Evolutionary conservation across 2,888 invertebrate genomes (phyloP).

Genomic region (Abrostola tripartita): DNA sequence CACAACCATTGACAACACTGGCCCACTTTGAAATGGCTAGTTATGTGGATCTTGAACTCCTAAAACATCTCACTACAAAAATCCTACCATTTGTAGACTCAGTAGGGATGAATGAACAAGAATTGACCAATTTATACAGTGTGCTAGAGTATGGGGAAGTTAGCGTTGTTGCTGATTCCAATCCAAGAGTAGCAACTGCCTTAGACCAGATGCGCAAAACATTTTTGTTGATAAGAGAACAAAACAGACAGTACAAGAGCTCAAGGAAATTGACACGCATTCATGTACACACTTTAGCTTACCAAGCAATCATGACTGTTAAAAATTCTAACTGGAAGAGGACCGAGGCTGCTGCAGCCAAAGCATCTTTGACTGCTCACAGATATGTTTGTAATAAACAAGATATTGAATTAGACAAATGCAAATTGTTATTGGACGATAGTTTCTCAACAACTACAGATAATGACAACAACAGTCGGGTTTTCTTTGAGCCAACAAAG

Average conservation of each 20-base stretch:
- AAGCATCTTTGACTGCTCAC: constrained; percentile 94
- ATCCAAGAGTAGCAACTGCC: constrained; percentile 93
- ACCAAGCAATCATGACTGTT: constrained; percentile 93
- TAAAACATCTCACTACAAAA: constrained; percentile 90
- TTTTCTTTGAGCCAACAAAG: constrained; percentile 90
- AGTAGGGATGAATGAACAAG: constrained; percentile 96
- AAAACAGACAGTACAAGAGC: constrained; percentile 76
- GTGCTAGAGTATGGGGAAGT: constrained; percentile 91
- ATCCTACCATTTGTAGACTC: constrained; percentile 93
- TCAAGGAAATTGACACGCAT: constrained; percentile 91
- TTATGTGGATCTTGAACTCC: constrained; percentile 91
- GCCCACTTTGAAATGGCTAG: constrained; percentile 97
- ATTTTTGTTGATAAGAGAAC: constrained; percentile 86
- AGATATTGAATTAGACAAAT: constrained; percentile 83
- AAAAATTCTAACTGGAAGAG: constrained; percentile 92
- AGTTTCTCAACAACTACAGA: constrained; percentile 93
- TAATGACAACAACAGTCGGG: constrained; percentile 85
- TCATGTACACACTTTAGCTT: constrained; percentile 96
- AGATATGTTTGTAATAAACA: constrained; percentile 93
- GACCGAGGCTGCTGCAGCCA: constrained; percentile 93
- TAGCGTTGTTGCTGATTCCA: constrained; percentile 92
- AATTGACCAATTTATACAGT: constrained; percentile 92
- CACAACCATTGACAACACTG: constrained; percentile 88
- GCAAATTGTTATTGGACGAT: constrained; percentile 92
- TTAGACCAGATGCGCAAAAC: constrained; percentile 94